Evolutionary conservation across 2,888 invertebrate species (phyloP), one percentile per base, ranked within the genome.

Genomic region (Automeris io): DNA sequence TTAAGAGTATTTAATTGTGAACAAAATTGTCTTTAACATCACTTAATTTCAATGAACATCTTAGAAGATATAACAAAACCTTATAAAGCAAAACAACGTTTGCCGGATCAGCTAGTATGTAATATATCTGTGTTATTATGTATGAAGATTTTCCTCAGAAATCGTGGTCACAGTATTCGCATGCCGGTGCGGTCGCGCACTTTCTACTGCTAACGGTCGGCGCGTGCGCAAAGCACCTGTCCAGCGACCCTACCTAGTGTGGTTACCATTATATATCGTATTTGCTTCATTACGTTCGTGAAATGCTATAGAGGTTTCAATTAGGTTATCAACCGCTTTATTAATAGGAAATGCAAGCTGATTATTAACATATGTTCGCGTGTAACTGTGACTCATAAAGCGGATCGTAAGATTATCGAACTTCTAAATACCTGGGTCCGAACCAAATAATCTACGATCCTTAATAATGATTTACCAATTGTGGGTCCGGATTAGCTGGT

Each of bases 181-280:
- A 82, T 85, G 86, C 82, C 79, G 65, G 64, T 66, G 81, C 79
- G 80, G 76, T 78, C 76, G 82, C 85, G 82, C 74, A 82, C 86
- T 86, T 86, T 86, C 85, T 85, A 85, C 81, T 66, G 77, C 78
- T 85, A 86, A 85, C 85, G 86, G 86, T 85, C 77, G 83, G 70
- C 85, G 83, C 85, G 85, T 85, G 85, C 85, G 78, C 72, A 57
- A 45, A 46, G 70, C 85, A 85, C 85, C 86, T 85, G 85, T 82
- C 83, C 59, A 67, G 66, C 69, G 76, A 76, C 75, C 79, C 71
- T 64, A 54, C 58, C 59, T 55, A 49, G 54, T 63, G 67, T 68
- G 68, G 67, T 68, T 70, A 63, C 51, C 60, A 65, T 72, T 64
- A 59, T 57, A 60, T 54, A 39, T 40, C 16, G 32, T 23, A 36